Conservation (phyloP, 2,888 invertebrate genomes). For the Brenthis ino region DNA sequence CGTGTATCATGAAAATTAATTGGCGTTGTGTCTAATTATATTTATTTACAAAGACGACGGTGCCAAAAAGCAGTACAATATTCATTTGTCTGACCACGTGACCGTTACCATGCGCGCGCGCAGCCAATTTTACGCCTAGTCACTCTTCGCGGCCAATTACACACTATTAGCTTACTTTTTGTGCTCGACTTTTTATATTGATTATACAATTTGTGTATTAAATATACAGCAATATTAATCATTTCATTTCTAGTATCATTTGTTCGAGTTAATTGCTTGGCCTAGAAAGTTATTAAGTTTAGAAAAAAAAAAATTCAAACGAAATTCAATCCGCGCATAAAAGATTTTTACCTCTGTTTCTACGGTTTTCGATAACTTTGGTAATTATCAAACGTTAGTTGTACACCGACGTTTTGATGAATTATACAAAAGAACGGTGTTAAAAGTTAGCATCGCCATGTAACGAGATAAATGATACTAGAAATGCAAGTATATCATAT, state of each 20-base stretch:
- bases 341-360: too few species aligned
- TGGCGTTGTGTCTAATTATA: too few species aligned
- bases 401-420: too few species aligned
- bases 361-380: too few species aligned
- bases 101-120: constrained; percentile 23
- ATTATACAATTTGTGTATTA: constrained; percentile 3
- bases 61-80: constrained; percentile 15
- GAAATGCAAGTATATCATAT: not conserved
- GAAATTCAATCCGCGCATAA: too few species aligned
- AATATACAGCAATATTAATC: not conserved
- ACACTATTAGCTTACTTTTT: not conserved
- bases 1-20: too few species aligned
- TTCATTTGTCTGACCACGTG: not conserved
- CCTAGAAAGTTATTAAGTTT: not conserved
- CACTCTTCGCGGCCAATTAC: constrained; percentile 21
- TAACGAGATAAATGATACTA: not conserved
- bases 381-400: too few species aligned
- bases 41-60: not conserved
- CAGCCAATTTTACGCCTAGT: constrained; percentile 22
- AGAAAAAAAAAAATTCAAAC: too few species aligned
- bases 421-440: too few species aligned
- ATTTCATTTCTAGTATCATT: constrained; percentile 1
- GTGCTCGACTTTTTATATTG: not conserved
- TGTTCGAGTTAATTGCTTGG: not conserved
- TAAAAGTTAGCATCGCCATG: too few species aligned